These are phyloP conservation scores for Enteromius afrohamiltoni DNA, from an alignment of 2,797 vertebrate species.

Conservation along the genomic window DNA sequence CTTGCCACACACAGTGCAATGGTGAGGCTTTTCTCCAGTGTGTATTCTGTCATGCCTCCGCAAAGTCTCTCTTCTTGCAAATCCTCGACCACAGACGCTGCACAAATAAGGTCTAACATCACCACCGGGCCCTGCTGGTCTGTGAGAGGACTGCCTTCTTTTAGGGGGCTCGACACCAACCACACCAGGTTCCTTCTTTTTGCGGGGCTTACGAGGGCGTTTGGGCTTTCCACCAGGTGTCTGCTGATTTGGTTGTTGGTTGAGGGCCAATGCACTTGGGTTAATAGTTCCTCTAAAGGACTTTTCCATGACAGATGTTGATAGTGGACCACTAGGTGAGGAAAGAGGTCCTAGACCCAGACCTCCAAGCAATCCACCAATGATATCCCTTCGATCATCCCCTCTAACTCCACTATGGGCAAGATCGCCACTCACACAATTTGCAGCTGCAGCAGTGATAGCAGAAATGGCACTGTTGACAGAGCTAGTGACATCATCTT, in stretches of 20 bases:
- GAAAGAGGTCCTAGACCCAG: slow-evolving; percentile 82
- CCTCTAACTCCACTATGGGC: slow-evolving; percentile 78
- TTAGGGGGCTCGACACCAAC: slow-evolving; percentile 72
- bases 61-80: slow-evolving; percentile 90
- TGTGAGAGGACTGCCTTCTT: slow-evolving; percentile 79
- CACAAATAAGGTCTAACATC: slow-evolving; percentile 82
- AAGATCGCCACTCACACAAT: slow-evolving; percentile 65
- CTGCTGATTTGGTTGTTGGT: slow-evolving; percentile 73
- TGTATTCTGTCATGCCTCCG: slow-evolving; percentile 92
- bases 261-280: slow-evolving; percentile 66
- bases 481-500: slow-evolving; percentile 86
- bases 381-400: slow-evolving; percentile 85
- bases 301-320: slow-evolving; percentile 82
- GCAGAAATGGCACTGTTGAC: slow-evolving; percentile 85
- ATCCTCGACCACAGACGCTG: slow-evolving; percentile 89
- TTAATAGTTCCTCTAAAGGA: slow-evolving; percentile 76
- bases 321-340: slow-evolving; percentile 72
- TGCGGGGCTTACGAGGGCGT: slow-evolving; percentile 82
- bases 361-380: slow-evolving; percentile 84
- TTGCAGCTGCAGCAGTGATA: slow-evolving; percentile 78
- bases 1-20: slow-evolving; percentile 92
- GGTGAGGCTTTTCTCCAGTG: slow-evolving; percentile 93
- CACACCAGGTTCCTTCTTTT: slow-evolving; percentile 74
- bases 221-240: slow-evolving; percentile 76
- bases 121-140: slow-evolving; percentile 73